A percentile compares a stretch with the other conserved stretches of the same genome.
Evolutionary conservation across 2,797 vertebrate species (phyloP).

Genomic region (Falco concolor): DNA sequence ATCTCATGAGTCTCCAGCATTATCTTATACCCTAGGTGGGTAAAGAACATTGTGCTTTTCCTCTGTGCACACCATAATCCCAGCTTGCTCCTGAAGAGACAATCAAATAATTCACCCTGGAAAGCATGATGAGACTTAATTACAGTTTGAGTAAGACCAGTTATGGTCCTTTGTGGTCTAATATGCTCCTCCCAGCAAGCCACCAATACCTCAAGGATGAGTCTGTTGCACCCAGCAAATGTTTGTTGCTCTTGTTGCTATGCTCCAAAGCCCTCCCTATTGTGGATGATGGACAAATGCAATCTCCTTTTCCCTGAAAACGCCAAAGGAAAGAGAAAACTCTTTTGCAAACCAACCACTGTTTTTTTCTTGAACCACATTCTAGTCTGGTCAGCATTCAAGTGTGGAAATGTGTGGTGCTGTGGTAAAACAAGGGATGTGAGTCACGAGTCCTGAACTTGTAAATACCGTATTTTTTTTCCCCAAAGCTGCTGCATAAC

Average conservation of each 20-base stretch:
- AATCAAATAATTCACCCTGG: background rate
- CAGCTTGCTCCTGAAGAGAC: background rate
- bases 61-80: background rate
- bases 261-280: background rate
- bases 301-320: background rate
- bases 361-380: background rate
- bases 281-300: background rate
- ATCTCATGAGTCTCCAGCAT: background rate
- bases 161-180: conserved; percentile 1
- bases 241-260: conserved; percentile 48
- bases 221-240: background rate
- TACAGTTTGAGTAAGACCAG: conserved; percentile 26
- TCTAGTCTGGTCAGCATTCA: conserved; percentile 40
- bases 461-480: background rate
- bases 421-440: conserved; percentile 47
- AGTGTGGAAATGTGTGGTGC: conserved; percentile 24
- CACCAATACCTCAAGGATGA: background rate
- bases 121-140: conserved; percentile 15
- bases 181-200: conserved; percentile 5
- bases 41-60: background rate
- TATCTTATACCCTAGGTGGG: background rate
- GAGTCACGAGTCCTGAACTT: conserved; percentile 28
- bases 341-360: background rate
- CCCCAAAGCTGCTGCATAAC: background rate
- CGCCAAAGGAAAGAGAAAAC: background rate